Conservation (phyloP, 2,888 invertebrate genomes). For the Adelphocoris suturalis region DNA sequence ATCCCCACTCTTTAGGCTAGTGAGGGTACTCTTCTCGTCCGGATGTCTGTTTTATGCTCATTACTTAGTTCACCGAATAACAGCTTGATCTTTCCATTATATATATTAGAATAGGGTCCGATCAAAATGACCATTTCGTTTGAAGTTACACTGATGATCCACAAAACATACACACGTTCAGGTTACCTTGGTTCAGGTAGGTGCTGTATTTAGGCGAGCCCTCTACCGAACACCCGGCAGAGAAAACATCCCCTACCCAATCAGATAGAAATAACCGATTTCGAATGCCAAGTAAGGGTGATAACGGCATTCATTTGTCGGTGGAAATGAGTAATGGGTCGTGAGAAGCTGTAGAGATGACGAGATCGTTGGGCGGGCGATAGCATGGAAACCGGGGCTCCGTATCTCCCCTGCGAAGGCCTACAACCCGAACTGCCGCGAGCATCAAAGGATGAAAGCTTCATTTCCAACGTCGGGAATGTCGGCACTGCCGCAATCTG, state of each 20-base stretch:
- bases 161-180: no score
- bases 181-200: no score
- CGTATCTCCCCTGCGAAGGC: not conserved
- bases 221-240: not conserved
- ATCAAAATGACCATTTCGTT: no score
- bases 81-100: no score
- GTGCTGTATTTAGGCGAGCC: no score
- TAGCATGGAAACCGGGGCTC: slow-evolving; percentile 1
- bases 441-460: slow-evolving; percentile 34
- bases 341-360: slow-evolving; percentile 32
- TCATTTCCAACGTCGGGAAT: slow-evolving; percentile 31
- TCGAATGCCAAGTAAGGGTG: not conserved
- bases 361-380: not conserved
- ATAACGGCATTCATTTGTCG: slow-evolving; percentile 14
- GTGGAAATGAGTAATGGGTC: not conserved
- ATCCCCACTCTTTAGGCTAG: no score
- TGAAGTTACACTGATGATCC: no score
- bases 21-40: no score
- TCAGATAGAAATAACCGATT: slow-evolving; percentile 11
- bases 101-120: no score
- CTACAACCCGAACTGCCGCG: slow-evolving; percentile 16
- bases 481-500: slow-evolving; percentile 32
- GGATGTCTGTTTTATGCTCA: no score
- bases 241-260: not conserved
- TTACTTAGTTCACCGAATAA: no score